phyloP scores from a whole-genome alignment of 2,113 vertebrate species.

The Nothobranchius furzeri region DNA sequence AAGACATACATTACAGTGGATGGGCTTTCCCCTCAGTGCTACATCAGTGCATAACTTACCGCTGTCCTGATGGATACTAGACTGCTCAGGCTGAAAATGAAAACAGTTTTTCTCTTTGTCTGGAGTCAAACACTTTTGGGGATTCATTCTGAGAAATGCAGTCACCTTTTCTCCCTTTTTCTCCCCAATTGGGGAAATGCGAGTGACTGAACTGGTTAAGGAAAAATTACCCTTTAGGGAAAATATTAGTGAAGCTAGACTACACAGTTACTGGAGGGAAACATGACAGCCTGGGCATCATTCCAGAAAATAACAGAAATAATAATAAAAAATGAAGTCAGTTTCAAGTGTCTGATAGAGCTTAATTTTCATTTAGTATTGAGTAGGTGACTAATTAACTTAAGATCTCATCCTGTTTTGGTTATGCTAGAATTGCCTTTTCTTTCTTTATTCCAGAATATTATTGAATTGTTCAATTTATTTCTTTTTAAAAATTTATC shows the following conservation, averaged over 20 bases:
- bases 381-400: slow-evolving; percentile 48
- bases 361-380: slow-evolving; percentile 49
- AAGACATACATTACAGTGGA: slow-evolving; percentile 49
- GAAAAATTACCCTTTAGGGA: slow-evolving; percentile 45
- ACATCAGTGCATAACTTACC: slow-evolving; percentile 21
- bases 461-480: neutral
- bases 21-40: slow-evolving; percentile 15
- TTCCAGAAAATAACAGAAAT: slow-evolving; percentile 1
- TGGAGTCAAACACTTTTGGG: slow-evolving; percentile 40
- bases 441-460: neutral
- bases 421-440: neutral
- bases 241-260: slow-evolving; percentile 41
- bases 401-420: slow-evolving; percentile 22
- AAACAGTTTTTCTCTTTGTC: slow-evolving; percentile 48
- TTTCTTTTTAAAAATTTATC: neutral
- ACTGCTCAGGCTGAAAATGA: slow-evolving; percentile 48
- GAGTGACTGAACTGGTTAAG: slow-evolving; percentile 46
- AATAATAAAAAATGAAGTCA: neutral
- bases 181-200: slow-evolving; percentile 25
- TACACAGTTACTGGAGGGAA: slow-evolving; percentile 26
- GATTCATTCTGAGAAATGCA: slow-evolving; percentile 39
- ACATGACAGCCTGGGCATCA: slow-evolving; percentile 44
- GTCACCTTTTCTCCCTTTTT: slow-evolving; percentile 48
- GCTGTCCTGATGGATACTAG: slow-evolving; percentile 39
- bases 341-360: slow-evolving; percentile 44